Percentiles rank a stretch among this genome's conserved stretches.
Evolutionary conservation across 2,888 invertebrate species (phyloP).

Genomic region (Ophioninae sp.): DNA sequence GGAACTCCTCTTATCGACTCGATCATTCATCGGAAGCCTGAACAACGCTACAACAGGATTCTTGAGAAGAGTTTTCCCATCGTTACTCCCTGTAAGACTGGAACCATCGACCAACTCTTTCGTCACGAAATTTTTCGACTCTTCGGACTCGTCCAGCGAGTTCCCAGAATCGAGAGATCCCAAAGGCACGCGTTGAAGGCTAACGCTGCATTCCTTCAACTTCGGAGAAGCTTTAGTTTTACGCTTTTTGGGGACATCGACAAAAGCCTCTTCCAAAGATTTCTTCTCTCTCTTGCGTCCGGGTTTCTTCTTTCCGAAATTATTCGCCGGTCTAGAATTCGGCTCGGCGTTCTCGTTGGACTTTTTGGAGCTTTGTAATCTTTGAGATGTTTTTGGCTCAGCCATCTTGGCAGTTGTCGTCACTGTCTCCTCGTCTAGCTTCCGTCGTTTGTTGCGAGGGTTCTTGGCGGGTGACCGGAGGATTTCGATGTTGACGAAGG

Average conservation of each 20-base stretch:
- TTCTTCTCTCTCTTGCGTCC: constrained; percentile 1
- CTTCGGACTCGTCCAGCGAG: neutral
- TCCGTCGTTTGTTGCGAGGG: constrained; percentile 4
- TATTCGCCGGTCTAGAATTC: neutral
- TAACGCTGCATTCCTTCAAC: constrained; percentile 18
- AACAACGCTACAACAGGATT: constrained; percentile 30
- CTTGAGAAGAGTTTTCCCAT: neutral
- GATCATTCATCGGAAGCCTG: neutral
- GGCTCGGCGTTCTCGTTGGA: constrained; percentile 49
- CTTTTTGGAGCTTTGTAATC: neutral
- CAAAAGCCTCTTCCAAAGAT: neutral
- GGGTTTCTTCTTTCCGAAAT: constrained; percentile 1
- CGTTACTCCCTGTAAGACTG: neutral
- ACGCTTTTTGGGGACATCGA: neutral
- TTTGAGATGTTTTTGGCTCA: neutral
- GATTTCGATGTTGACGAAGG: neutral
- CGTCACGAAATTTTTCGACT: neutral
- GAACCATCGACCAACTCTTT: neutral
- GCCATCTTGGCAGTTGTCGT: neutral
- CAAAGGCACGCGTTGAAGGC: constrained; percentile 15
- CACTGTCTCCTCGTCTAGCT: neutral
- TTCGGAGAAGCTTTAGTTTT: neutral
- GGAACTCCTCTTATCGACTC: neutral
- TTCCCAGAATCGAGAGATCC: neutral
- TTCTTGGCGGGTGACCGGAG: neutral